These are phyloP conservation scores for Grapholita molesta DNA, from an alignment of 1,140 invertebrate genomes.

Conservation along the genomic window DNA sequence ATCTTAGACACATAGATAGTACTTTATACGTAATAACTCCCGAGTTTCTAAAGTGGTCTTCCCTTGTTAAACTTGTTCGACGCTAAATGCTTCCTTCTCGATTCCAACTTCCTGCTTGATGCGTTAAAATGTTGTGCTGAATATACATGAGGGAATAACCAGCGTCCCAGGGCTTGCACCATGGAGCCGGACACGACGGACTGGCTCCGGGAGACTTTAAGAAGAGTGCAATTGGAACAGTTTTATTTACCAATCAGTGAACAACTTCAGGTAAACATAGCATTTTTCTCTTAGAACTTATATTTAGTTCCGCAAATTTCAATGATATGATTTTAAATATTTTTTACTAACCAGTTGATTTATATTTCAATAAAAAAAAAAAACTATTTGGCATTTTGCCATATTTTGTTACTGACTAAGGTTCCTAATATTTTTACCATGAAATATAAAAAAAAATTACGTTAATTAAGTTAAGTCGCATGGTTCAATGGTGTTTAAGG, in stretches of 20 bases:
- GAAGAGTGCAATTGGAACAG: constrained; percentile 95
- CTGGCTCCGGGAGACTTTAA: constrained; percentile 91
- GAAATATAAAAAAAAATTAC: neutral
- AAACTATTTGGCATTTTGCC: neutral
- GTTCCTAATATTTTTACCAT: neutral
- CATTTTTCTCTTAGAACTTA: neutral
- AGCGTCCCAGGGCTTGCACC: constrained; percentile 17
- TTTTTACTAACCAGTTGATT: neutral
- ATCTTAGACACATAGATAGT: neutral
- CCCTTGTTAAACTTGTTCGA: constrained; percentile 3
- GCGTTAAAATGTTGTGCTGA: constrained; percentile 23
- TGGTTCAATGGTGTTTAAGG: neutral
- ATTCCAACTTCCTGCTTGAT: constrained; percentile 57
- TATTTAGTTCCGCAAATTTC: neutral
- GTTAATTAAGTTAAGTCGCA: neutral
- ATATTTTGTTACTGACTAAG: neutral
- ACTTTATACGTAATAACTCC: neutral
- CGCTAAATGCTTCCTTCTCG: constrained; percentile 7
- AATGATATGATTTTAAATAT: neutral
- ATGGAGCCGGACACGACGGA: constrained; percentile 82
- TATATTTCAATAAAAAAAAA: neutral
- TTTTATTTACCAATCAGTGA: constrained; percentile 94
- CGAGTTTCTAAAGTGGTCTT: neutral
- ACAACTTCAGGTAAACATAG: constrained; percentile 86
- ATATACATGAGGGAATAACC: neutral